Conservation (phyloP, 2,888 invertebrate species). For the Cylloceria caligata region DNA sequence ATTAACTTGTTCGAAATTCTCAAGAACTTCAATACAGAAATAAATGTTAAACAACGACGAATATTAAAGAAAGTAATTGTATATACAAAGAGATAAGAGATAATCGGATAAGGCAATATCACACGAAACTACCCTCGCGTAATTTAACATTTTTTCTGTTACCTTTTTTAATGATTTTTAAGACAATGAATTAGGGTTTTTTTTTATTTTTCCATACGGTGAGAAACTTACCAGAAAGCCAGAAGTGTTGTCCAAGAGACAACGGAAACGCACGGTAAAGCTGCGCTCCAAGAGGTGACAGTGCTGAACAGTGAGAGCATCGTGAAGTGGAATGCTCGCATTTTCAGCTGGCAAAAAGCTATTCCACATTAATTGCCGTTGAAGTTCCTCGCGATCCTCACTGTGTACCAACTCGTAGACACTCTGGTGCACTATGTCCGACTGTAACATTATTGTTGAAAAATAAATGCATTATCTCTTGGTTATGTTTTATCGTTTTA, state of each 20-base stretch:
- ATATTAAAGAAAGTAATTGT: neutral
- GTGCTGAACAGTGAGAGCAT: slow-evolving; percentile 95
- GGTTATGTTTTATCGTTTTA: too few relatives aligned
- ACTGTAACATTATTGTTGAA: slow-evolving; percentile 88
- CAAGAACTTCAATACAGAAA: neutral
- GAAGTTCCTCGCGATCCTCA: slow-evolving; percentile 98
- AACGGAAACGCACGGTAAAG: slow-evolving; percentile 99
- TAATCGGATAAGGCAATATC: too few relatives aligned
- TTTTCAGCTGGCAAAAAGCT: slow-evolving; percentile 94
- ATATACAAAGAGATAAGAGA: neutral
- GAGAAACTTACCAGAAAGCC: slow-evolving; percentile 95
- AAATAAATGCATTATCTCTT: neutral
- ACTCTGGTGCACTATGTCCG: slow-evolving; percentile 99
- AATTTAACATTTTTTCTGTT: too few relatives aligned
- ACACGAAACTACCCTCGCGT: too few relatives aligned
- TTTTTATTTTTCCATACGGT: neutral
- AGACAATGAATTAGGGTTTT: slow-evolving; percentile 17
- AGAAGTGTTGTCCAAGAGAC: slow-evolving; percentile 99
- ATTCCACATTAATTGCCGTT: slow-evolving; percentile 97
- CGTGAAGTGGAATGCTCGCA: slow-evolving; percentile 92
- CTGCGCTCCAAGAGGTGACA: slow-evolving; percentile 96
- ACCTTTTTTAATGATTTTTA: slow-evolving; percentile 23
- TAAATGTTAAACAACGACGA: neutral
- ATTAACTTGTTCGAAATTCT: slow-evolving; percentile 17
- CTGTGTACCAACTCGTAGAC: slow-evolving; percentile 99